These are phyloP conservation scores for Rhyacophila brunnea DNA, from an alignment of 1,140 invertebrate species.

Conservation along the genomic window DNA sequence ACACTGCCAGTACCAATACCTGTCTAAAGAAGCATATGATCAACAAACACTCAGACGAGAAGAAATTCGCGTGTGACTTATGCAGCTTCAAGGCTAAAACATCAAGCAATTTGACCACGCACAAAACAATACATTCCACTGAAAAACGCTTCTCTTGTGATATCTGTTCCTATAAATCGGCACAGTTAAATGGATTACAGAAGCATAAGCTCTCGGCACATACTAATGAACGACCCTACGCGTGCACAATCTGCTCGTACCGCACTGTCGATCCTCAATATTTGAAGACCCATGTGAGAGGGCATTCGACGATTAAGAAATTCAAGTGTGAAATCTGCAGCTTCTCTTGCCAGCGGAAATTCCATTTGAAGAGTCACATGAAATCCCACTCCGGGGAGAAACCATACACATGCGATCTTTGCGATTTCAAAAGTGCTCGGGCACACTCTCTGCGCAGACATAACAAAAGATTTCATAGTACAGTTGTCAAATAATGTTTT, in stretches of 20 bases:
- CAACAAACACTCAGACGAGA: slow-evolving; percentile 19
- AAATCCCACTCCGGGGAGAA: slow-evolving; percentile 27
- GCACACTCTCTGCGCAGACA: slow-evolving; percentile 12
- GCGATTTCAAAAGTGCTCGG: slow-evolving; percentile 20
- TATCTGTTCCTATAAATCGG: slow-evolving; percentile 21
- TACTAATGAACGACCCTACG: slow-evolving; percentile 22
- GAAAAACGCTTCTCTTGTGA: slow-evolving; percentile 22
- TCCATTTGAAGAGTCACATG: slow-evolving; percentile 17
- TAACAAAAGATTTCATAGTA: slow-evolving; percentile 11
- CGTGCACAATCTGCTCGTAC: slow-evolving; percentile 25
- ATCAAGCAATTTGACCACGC: slow-evolving; percentile 12
- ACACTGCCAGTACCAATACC: slow-evolving; percentile 2
- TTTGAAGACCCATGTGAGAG: slow-evolving; percentile 19
- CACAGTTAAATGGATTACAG: slow-evolving; percentile 12
- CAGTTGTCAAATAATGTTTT: slow-evolving; percentile 4
- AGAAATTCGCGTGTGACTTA: slow-evolving; percentile 18
- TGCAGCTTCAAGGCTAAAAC: slow-evolving; percentile 22
- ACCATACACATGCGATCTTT: slow-evolving; percentile 13
- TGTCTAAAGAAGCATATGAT: slow-evolving; percentile 18
- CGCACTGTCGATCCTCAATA: background rate
- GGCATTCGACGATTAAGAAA: slow-evolving; percentile 13
- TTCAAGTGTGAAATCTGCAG: slow-evolving; percentile 21
- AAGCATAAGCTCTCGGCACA: slow-evolving; percentile 26
- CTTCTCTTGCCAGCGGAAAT: slow-evolving; percentile 18
- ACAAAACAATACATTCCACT: slow-evolving; percentile 17